Evolutionary conservation across 2,113 vertebrate genomes (phyloP), one percentile per base, ranked within the genome.

Genomic region (Acanthisitta chloris): DNA sequence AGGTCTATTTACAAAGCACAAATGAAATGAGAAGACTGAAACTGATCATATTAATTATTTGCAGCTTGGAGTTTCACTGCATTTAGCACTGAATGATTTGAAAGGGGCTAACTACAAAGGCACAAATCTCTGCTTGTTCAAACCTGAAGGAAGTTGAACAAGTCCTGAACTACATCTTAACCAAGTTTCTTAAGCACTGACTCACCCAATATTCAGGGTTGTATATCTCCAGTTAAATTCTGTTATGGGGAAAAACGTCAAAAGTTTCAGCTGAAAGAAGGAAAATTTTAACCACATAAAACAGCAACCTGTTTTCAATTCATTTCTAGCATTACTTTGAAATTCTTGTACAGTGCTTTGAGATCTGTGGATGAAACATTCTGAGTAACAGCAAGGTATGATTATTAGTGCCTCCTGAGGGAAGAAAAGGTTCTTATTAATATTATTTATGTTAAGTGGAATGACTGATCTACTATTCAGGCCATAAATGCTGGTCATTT

Each of bases 1-100:
- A 78, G 38, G 66, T 81, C 81, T 89, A 38, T 92, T 96, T 94
- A 87, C n/a, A 48, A 83, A 91, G 55, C 38, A 78, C 34, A 84
- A 86, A 81, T 3, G 86, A 84, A 88, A 49, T 2, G 0, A 77
- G 86, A 78, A 45, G 31, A 49, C 28, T 83, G 43, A 94, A 95
- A 88, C 23, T 62, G 34, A 79, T 71, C 42, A 40, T 43, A 83
- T 70, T 79, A 62, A 77, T 94, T 86, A 70, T 84, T 96, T 84
- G 25, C n/a, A 74, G 26, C 17, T 52, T 88, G 12, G n/a, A 94
- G 40, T 83, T 88, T 81, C n/a, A 20, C 74, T 72, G 46, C 45
- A 36, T 94, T 77, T 84, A 93, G 20, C 31, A 76, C 19, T 38
- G 79, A 91, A 71, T 43, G 4, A 62, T 79, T 86, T 67, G 14